Conservation (phyloP, 2,888 invertebrate genomes). For the Anthophora plumipes region DNA sequence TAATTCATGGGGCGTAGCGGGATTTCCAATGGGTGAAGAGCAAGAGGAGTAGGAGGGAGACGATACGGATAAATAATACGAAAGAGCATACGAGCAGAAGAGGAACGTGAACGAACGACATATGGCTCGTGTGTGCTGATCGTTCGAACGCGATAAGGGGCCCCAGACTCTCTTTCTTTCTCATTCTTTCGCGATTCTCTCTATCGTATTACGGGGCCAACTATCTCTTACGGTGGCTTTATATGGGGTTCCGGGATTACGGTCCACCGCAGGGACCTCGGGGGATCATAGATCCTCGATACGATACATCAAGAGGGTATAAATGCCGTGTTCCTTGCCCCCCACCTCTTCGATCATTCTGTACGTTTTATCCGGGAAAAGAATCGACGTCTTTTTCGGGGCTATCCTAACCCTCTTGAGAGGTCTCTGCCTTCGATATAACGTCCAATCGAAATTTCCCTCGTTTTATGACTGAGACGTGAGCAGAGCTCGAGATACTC, state of each 20-base stretch:
- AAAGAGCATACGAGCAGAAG: constrained; percentile 37
- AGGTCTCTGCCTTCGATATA: neutral
- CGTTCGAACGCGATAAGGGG: constrained; percentile 63
- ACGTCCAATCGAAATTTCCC: constrained; percentile 39
- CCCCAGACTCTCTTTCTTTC: neutral
- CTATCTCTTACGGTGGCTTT: constrained; percentile 72
- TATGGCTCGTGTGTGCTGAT: constrained; percentile 69
- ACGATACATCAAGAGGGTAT: constrained; percentile 72
- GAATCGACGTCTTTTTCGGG: constrained; percentile 61
- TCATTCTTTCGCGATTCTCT: constrained; percentile 48
- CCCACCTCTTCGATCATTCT: constrained; percentile 7
- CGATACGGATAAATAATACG: constrained; percentile 68
- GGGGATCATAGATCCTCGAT: constrained; percentile 73
- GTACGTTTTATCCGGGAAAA: constrained; percentile 44
- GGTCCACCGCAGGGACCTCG: constrained; percentile 73
- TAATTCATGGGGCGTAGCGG: constrained; percentile 67
- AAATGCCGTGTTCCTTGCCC: constrained; percentile 55
- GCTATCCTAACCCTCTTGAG: neutral
- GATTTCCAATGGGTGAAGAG: constrained; percentile 25
- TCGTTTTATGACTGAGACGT: constrained; percentile 16
- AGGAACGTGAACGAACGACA: constrained; percentile 47
- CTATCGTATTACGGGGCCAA: constrained; percentile 71
- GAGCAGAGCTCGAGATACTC: too few relatives aligned
- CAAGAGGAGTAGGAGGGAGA: too few relatives aligned
- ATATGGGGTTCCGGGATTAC: constrained; percentile 71